Evolutionary conservation across 2,888 invertebrate species (phyloP).

Genomic region (Ormyrus thymus): DNA sequence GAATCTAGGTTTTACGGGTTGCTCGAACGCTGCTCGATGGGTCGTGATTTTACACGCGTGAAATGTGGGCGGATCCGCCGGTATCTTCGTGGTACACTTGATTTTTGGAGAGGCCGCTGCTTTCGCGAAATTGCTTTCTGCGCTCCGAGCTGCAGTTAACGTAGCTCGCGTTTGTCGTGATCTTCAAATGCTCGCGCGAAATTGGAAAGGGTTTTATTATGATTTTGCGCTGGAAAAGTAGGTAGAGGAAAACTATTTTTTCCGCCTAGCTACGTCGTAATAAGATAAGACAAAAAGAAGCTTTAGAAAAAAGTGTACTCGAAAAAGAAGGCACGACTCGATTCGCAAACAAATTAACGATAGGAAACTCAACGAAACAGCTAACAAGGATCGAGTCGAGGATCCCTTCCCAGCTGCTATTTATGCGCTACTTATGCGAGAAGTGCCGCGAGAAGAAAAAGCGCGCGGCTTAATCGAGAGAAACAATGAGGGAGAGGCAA

Average conservation of each 20-base stretch:
- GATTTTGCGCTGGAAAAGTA: too few relatives aligned
- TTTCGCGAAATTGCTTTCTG: not conserved
- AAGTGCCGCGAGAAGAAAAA: conserved; percentile 21
- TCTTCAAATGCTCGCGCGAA: not conserved
- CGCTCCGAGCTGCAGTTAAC: too few relatives aligned
- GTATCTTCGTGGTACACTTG: not conserved
- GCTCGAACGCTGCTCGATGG: conserved; percentile 14
- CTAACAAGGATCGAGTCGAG: conserved; percentile 21
- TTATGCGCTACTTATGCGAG: conserved; percentile 35
- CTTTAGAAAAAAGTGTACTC: too few relatives aligned
- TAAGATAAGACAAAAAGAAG: too few relatives aligned
- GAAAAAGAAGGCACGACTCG: too few relatives aligned
- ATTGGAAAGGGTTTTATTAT: not conserved
- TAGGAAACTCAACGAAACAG: not conserved
- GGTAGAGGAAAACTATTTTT: too few relatives aligned
- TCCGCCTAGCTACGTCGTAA: too few relatives aligned
- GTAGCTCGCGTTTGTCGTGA: not conserved
- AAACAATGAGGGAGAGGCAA: conserved; percentile 35
- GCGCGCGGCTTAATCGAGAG: conserved; percentile 40
- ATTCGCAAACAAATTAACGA: too few relatives aligned
- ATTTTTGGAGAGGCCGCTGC: not conserved
- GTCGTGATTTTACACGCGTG: conserved; percentile 44
- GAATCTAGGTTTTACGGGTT: conserved; percentile 7
- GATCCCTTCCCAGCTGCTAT: conserved; percentile 27
- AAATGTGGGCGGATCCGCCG: conserved; percentile 42